These are phyloP conservation scores for Cantharis rustica DNA, from an alignment of 2,888 invertebrate genomes.

Conservation along the genomic window DNA sequence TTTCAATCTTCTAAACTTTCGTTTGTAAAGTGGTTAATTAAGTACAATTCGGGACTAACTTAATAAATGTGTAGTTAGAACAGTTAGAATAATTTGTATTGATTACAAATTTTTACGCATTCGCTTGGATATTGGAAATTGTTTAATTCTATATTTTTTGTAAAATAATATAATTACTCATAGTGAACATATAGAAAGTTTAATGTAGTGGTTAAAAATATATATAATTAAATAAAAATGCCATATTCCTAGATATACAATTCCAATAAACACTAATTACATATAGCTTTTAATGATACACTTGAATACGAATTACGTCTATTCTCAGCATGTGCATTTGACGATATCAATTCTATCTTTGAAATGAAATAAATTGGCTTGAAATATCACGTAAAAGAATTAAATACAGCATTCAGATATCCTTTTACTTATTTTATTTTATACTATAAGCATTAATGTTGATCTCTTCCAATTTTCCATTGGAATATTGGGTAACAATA, in stretches of 20 bases:
- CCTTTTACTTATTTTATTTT: slow-evolving; percentile 58
- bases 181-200: slow-evolving; percentile 12
- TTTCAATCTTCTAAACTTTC: not conserved
- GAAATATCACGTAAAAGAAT: slow-evolving; percentile 58
- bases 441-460: slow-evolving; percentile 55
- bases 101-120: not conserved
- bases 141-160: not conserved
- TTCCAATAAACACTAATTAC: slow-evolving; percentile 50
- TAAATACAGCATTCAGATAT: slow-evolving; percentile 56
- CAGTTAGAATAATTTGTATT: not conserved
- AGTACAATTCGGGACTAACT: not conserved
- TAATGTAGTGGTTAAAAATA: slow-evolving; percentile 16
- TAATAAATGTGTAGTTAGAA: not conserved
- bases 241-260: slow-evolving; percentile 43
- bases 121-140: not conserved
- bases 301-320: slow-evolving; percentile 31
- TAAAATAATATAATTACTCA: not conserved
- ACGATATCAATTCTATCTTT: slow-evolving; percentile 47
- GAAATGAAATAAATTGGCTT: slow-evolving; percentile 55
- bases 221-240: slow-evolving; percentile 31
- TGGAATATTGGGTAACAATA: not conserved
- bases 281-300: slow-evolving; percentile 47
- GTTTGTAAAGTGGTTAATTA: not conserved
- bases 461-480: slow-evolving; percentile 47
- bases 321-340: slow-evolving; percentile 31